phyloP scores from a whole-genome alignment of 2,888 invertebrate genomes.

The Tetramorium bicarinatum region DNA sequence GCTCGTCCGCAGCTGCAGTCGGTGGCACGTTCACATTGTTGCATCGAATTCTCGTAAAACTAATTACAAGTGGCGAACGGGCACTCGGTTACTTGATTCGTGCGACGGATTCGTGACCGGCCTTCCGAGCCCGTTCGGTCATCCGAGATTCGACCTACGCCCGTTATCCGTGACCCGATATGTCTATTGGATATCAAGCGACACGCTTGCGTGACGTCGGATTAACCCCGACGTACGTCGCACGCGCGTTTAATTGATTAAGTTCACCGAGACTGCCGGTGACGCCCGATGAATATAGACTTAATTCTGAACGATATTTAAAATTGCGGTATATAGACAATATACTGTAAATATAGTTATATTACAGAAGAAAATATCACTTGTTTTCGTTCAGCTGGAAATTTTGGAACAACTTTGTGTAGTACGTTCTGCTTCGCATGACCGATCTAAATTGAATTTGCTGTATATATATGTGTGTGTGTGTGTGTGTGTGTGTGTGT shows the following conservation, averaged over 20 bases:
- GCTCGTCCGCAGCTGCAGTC: slow-evolving; percentile 26
- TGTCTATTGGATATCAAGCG: slow-evolving; percentile 38
- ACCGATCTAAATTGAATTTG: neutral
- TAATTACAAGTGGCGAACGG: slow-evolving; percentile 68
- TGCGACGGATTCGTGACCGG: slow-evolving; percentile 59
- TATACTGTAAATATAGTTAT: neutral
- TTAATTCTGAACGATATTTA: neutral
- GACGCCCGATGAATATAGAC: neutral
- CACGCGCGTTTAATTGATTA: neutral
- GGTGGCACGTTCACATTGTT: slow-evolving; percentile 44
- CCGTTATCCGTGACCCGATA: slow-evolving; percentile 47
- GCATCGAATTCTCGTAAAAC: slow-evolving; percentile 67
- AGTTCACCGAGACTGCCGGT: neutral
- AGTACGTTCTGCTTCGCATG: neutral
- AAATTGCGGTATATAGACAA: neutral
- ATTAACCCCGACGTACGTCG: slow-evolving; percentile 16
- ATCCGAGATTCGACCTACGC: slow-evolving; percentile 51
- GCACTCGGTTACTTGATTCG: slow-evolving; percentile 65
- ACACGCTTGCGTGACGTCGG: neutral
- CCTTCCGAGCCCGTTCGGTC: slow-evolving; percentile 37
- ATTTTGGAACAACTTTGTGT: neutral
- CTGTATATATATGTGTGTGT: neutral
- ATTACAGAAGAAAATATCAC: neutral
- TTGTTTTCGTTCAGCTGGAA: neutral
- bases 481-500: too few relatives aligned